Evolutionary conservation across 2,797 vertebrate genomes (phyloP).

Genomic region (Anas bahamensis): DNA sequence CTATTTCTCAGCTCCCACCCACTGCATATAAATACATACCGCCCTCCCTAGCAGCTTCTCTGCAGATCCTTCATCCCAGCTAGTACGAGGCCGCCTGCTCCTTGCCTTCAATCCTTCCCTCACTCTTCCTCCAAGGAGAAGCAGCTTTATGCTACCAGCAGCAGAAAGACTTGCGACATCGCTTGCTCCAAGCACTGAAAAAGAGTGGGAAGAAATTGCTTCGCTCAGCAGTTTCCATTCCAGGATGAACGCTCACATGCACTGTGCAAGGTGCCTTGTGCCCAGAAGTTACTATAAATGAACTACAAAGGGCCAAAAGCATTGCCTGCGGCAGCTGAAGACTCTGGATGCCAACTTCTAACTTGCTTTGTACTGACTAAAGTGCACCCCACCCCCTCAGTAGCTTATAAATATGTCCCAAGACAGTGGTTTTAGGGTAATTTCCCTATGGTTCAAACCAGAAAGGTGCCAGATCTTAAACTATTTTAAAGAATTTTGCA

Average conservation of each 20-base stretch:
- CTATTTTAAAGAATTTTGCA: neutral
- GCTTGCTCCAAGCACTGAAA: neutral
- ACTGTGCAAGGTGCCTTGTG: neutral
- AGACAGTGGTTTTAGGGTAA: neutral
- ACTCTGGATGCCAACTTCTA: neutral
- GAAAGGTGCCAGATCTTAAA: neutral
- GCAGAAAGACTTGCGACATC: neutral
- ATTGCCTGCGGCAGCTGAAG: neutral
- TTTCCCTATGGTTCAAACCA: neutral
- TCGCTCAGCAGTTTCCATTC: neutral
- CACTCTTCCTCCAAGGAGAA: neutral
- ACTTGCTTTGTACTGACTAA: neutral
- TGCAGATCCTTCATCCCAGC: neutral
- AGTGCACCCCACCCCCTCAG: neutral
- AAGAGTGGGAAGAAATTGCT: neutral
- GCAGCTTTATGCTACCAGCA: neutral
- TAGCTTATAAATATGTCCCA: neutral
- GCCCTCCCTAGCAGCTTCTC: neutral
- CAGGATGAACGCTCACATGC: neutral
- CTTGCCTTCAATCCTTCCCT: neutral
- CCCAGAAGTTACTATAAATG: neutral
- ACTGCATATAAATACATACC: neutral
- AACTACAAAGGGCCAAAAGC: neutral
- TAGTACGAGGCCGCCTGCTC: neutral
- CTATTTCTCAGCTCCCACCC: conserved; percentile 5